Base-by-base conservation (phyloP, 1,140 invertebrate species). In the Lordiphosa stackelbergi region DNA sequence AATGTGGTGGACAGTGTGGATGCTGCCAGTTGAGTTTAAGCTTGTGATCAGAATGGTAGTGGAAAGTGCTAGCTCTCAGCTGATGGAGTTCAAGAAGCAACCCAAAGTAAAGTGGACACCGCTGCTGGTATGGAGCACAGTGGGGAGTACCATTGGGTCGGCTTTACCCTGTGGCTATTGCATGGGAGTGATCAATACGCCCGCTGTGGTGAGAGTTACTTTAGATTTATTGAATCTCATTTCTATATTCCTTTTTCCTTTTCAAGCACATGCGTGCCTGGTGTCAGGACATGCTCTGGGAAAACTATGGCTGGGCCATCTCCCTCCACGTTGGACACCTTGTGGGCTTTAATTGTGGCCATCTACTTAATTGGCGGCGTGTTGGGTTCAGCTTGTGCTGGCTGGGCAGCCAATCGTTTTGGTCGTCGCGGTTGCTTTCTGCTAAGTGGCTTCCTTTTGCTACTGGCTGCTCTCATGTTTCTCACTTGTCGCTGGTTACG, bases 151-250 rank as follows among this genome's bases (percentile, higher is more conserved):
- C 10, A 62, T 97, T 7, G 95, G 96, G 22, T 92, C 92, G 10
- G 94, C 95, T 6, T 87, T 97, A 49, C 94, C 95, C 43, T 93
- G 95, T 64, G 96, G 96, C 40, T 97, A 94, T 85, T 95, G 95
- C 71, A 95, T 96, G 62, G 95, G 95, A 38, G 95, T 96, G 28
- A 90, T 97, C 31, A 97, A 97, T 88, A 93, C 93, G 52, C 74
- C 66, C 1, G 69, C 69, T n/a, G 46, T 16, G 60, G 69, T 71
- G 47, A 53, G n/a, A 53, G 28, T 8, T 31, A 28, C 5, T 6
- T 8, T 4, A 34, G 16, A 36, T 10, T 13, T 5, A 10, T 2
- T 4, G 19, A 19, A 8, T 36, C 9, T 40, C 13, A 1, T 10
- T 24, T 24, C 7, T 6, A 7, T 37, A 16, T 1, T 16, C n/a